phyloP scores from a whole-genome alignment of 2,797 vertebrate species.

The Oreochromis mossambicus region DNA sequence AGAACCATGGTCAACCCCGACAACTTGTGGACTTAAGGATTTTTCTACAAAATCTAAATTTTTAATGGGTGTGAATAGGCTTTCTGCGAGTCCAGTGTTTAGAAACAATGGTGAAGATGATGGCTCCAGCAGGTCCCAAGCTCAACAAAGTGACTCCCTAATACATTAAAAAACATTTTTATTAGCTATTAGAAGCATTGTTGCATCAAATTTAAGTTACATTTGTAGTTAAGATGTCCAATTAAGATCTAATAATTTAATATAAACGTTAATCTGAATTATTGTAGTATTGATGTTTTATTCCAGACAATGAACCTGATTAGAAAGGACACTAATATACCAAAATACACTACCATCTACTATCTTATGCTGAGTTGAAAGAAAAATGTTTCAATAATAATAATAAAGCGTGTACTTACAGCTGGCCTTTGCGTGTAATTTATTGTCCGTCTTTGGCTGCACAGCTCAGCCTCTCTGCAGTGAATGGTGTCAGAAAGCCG shows the following conservation, averaged over 20 bases:
- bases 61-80: neutral
- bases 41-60: neutral
- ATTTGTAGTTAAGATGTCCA: neutral
- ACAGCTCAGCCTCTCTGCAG: neutral
- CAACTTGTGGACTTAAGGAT: neutral
- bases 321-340: neutral
- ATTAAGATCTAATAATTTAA: neutral
- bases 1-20: slow-evolving; percentile 58
- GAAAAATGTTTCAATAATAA: neutral
- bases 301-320: neutral
- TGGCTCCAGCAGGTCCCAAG: neutral
- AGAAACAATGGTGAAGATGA: neutral
- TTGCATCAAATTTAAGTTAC: neutral
- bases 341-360: neutral
- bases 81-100: neutral
- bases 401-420: slow-evolving; percentile 25
- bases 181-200: neutral
- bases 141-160: neutral
- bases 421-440: neutral
- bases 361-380: neutral
- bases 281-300: neutral
- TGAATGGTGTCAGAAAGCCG: neutral
- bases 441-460: neutral
- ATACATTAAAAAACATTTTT: neutral
- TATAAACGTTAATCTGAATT: neutral